Conservation (phyloP, 2,113 vertebrate genomes). For the Seriola aureovittata region DNA sequence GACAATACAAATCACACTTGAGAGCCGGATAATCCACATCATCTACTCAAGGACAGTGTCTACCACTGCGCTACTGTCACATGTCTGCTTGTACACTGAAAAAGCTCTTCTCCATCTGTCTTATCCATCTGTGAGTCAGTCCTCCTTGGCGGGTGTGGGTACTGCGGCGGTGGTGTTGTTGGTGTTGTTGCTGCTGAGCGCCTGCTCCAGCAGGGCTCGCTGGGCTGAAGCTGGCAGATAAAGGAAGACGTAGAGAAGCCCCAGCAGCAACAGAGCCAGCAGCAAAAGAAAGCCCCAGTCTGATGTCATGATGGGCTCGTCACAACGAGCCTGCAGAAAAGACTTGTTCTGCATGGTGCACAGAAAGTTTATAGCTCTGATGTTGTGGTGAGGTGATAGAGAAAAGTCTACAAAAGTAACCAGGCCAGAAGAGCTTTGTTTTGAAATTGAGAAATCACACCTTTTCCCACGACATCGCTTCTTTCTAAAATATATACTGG, state of each 20-base stretch:
- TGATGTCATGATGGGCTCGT: conserved; percentile 81
- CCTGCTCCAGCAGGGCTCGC: conserved; percentile 76
- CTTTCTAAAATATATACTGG: background rate
- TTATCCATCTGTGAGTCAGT: conserved; percentile 46
- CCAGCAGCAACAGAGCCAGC: conserved; percentile 83
- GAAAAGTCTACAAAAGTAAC: background rate
- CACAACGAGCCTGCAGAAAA: conserved; percentile 85
- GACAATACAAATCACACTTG: background rate
- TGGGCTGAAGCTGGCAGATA: conserved; percentile 83
- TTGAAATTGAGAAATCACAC: background rate
- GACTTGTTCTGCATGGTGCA: conserved; percentile 74
- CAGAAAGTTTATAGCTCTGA: background rate
- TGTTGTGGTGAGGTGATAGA: background rate
- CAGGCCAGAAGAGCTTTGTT: background rate
- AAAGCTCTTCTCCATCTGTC: background rate
- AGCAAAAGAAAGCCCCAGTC: conserved; percentile 84
- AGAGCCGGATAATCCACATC: conserved; percentile 3
- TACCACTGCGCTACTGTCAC: background rate
- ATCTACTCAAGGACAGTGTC: conserved; percentile 6
- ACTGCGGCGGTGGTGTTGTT: conserved; percentile 62
- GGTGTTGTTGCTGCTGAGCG: conserved; percentile 74
- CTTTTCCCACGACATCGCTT: no score
- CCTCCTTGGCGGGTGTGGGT: conserved; percentile 24
- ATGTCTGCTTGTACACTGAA: conserved; percentile 1
- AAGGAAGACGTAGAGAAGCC: conserved; percentile 82